A percentile compares a stretch with the other conserved stretches of the same genome.
Conservation (phyloP, 2,888 invertebrate genomes). For the Sarcophaga variegata region DNA sequence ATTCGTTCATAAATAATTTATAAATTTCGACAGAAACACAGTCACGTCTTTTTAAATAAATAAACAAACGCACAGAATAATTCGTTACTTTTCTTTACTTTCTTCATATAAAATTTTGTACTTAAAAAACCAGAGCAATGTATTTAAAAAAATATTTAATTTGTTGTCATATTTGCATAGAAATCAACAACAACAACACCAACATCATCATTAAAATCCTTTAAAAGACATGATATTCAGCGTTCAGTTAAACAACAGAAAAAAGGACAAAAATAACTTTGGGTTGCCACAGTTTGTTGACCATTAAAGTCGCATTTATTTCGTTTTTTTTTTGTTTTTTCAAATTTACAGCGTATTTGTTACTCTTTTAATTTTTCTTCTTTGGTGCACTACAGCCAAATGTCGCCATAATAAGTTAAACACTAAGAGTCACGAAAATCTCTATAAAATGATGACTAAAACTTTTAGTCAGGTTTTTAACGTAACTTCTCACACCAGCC, state of each 20-base stretch:
- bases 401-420: too few species aligned
- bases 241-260: too few species aligned
- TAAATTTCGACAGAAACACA: not conserved
- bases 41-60: not conserved
- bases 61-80: too few species aligned
- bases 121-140: not conserved
- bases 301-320: constrained; percentile 30
- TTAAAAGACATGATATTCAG: not conserved
- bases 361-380: too few species aligned
- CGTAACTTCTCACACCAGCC: too few species aligned
- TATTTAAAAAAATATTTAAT: too few species aligned
- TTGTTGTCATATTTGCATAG: constrained; percentile 5
- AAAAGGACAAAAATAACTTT: constrained; percentile 29
- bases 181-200: constrained; percentile 29
- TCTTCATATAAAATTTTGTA: too few species aligned
- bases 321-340: constrained; percentile 5
- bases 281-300: constrained; percentile 33
- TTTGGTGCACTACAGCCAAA: too few species aligned
- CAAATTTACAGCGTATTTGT: not conserved
- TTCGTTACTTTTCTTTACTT: too few species aligned
- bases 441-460: too few species aligned
- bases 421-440: too few species aligned
- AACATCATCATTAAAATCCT: constrained; percentile 33
- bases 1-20: not conserved
- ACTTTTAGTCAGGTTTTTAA: too few species aligned